phyloP scores from a whole-genome alignment of 2,797 vertebrate species.

The Notamacropus eugenii region DNA sequence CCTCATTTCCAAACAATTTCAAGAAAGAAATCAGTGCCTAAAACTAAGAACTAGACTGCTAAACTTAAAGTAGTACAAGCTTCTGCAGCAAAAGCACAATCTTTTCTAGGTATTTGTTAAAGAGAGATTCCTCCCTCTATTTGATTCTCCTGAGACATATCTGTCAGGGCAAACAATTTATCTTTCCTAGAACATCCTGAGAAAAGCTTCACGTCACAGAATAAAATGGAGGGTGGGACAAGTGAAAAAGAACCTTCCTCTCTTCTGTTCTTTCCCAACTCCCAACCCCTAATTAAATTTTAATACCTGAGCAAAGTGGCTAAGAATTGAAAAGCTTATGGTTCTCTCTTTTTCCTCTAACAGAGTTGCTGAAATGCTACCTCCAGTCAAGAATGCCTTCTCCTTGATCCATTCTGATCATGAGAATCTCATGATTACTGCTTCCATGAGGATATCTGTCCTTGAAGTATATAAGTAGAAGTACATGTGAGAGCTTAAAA shows the following conservation, averaged over 20 bases:
- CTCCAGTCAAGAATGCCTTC: conserved; percentile 30
- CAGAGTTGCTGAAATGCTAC: conserved; percentile 25
- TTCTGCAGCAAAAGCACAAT: not conserved
- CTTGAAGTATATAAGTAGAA: not conserved
- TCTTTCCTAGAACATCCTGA: not conserved
- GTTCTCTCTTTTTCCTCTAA: conserved; percentile 15
- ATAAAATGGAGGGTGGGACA: not conserved
- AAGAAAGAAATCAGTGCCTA: conserved; percentile 30
- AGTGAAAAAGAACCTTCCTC: conserved; percentile 31
- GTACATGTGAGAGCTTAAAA: conserved; percentile 30
- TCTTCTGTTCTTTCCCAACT: not conserved
- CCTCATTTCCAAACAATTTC: conserved; percentile 23
- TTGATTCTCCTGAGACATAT: not conserved
- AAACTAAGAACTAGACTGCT: conserved; percentile 28
- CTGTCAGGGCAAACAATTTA: not conserved
- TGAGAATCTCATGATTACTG: not conserved
- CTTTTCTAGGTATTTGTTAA: not conserved
- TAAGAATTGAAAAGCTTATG: conserved; percentile 32
- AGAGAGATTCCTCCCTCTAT: not conserved
- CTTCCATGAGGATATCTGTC: not conserved
- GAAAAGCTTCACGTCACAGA: not conserved
- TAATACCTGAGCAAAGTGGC: conserved; percentile 13
- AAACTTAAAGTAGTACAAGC: conserved; percentile 29
- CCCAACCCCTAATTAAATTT: conserved; percentile 6
- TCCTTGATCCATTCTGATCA: not conserved